Conservation (phyloP, 2,797 vertebrate genomes). For the Pseudomugil gertrudae region DNA sequence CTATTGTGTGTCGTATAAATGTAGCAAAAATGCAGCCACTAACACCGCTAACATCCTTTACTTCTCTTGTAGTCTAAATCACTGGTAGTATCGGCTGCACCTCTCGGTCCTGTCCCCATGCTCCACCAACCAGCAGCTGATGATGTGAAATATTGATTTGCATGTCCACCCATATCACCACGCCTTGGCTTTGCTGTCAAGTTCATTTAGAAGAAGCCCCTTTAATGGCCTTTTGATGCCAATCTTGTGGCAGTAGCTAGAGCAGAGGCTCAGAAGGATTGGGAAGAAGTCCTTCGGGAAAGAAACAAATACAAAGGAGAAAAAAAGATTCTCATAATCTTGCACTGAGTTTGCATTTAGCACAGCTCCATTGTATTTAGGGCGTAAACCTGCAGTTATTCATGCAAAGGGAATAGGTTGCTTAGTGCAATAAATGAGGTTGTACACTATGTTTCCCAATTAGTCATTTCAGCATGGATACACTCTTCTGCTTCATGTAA, state of each 20-base stretch:
- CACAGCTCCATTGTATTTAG: slow-evolving; percentile 40
- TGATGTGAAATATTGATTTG: slow-evolving; percentile 85
- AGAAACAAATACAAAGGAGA: slow-evolving; percentile 45
- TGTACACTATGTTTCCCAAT: slow-evolving; percentile 75
- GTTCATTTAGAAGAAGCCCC: slow-evolving; percentile 72
- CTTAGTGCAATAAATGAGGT: slow-evolving; percentile 62
- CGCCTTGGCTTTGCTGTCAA: slow-evolving; percentile 76
- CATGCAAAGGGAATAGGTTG: slow-evolving; percentile 67
- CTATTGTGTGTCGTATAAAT: slow-evolving; percentile 4
- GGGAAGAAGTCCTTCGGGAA: slow-evolving; percentile 27
- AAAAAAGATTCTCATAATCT: slow-evolving; percentile 39
- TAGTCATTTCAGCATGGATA: slow-evolving; percentile 78
- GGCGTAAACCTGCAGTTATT: slow-evolving; percentile 63
- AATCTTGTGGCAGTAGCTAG: slow-evolving; percentile 55
- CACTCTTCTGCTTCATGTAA: slow-evolving; percentile 74
- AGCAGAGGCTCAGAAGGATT: slow-evolving; percentile 40
- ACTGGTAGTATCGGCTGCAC: slow-evolving; percentile 45
- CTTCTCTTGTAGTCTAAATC: slow-evolving; percentile 54
- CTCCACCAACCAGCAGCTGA: slow-evolving; percentile 68
- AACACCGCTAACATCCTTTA: slow-evolving; percentile 22
- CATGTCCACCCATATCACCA: slow-evolving; percentile 79
- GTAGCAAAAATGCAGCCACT: slow-evolving; percentile 17
- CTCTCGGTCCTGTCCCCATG: slow-evolving; percentile 42
- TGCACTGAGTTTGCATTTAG: slow-evolving; percentile 21
- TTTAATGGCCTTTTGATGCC: slow-evolving; percentile 71